Conservation (phyloP, 2,113 vertebrate species). For the Merops nubicus region DNA sequence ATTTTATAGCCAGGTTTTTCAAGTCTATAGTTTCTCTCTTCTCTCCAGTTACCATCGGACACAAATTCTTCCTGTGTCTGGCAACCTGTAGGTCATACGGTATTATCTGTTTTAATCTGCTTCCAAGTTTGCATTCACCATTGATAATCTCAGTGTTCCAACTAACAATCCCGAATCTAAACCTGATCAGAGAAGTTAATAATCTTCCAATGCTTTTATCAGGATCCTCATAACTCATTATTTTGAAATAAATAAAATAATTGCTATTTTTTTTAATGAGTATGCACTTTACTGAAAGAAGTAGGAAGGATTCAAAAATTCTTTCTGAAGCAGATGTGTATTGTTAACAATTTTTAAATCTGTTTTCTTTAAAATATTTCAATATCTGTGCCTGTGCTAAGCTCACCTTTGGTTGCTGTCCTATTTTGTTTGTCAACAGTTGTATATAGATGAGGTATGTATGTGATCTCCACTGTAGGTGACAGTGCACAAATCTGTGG, state of each 20-base stretch:
- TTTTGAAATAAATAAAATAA: background rate
- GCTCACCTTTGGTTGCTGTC: background rate
- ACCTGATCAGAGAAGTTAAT: background rate
- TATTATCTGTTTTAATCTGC: background rate
- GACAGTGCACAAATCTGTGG: background rate
- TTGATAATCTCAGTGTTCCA: background rate
- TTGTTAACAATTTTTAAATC: background rate
- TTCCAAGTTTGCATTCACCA: background rate
- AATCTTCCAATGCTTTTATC: background rate
- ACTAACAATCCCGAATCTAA: background rate
- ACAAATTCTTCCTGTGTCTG: background rate
- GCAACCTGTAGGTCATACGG: background rate
- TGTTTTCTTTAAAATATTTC: background rate
- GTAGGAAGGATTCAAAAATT: background rate
- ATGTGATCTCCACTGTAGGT: background rate
- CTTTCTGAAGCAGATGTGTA: background rate
- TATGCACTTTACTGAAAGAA: background rate
- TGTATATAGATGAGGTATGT: background rate
- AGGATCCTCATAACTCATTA: background rate
- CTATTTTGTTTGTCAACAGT: background rate
- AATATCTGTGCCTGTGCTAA: background rate
- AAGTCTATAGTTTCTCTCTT: background rate
- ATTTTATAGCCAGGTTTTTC: background rate
- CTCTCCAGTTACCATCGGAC: background rate
- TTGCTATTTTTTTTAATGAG: background rate